Percentiles rank a stretch among this genome's conserved stretches.
Evolutionary conservation across 64 coral and sea anemone genomes (phyloP).

Genomic region (Orbicella faveolata): DNA sequence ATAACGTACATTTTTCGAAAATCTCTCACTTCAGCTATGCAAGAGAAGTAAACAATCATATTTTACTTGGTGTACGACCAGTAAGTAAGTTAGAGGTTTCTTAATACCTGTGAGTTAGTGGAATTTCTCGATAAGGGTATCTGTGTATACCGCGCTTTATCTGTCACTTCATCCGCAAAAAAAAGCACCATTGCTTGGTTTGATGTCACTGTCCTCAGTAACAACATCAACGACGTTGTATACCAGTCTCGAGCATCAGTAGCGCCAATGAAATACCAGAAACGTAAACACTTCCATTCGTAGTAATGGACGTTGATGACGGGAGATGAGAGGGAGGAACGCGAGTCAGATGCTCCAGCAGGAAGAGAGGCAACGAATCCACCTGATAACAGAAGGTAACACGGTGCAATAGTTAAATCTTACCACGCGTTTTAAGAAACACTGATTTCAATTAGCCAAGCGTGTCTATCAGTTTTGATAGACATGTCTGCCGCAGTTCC

Average conservation of each 20-base stretch:
- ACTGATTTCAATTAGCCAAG: too few relatives aligned
- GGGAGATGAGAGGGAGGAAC: neutral
- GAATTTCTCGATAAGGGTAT: constrained; percentile 1
- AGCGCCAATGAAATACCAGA: neutral
- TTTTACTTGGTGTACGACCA: too few relatives aligned
- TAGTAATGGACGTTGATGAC: neutral
- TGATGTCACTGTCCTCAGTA: neutral
- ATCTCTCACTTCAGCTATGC: too few relatives aligned
- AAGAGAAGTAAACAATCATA: too few relatives aligned
- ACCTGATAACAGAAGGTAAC: neutral
- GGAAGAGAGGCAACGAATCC: neutral
- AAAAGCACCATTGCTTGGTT: neutral
- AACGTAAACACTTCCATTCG: constrained; percentile 43
- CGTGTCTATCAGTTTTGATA: too few relatives aligned
- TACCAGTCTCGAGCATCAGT: neutral
- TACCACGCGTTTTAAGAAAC: neutral
- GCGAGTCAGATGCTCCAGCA: neutral
- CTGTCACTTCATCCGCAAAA: neutral
- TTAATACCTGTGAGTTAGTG: neutral
- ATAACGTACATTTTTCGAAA: too few relatives aligned
- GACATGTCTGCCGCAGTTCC: too few relatives aligned
- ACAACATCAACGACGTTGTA: neutral
- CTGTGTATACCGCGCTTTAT: neutral
- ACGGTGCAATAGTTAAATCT: neutral
- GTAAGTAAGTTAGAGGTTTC: neutral